phyloP scores from a whole-genome alignment of 2,888 invertebrate genomes.

The Eilema depressum region DNA sequence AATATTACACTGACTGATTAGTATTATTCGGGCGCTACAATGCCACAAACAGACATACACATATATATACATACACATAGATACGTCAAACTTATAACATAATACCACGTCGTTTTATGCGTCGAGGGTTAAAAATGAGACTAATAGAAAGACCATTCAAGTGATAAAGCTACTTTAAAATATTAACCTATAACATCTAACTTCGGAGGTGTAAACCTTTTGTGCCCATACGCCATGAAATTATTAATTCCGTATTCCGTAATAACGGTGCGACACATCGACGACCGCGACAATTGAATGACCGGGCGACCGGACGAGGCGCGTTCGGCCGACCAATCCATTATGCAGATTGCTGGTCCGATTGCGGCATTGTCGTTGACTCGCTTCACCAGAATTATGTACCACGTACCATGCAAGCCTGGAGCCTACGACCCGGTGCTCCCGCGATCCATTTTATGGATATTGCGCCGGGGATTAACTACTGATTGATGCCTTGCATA shows the following conservation, averaged over 20 bases:
- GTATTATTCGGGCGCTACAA: too few relatives aligned
- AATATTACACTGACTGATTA: too few relatives aligned
- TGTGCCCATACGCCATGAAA: constrained; percentile 61
- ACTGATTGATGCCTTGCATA: constrained; percentile 78
- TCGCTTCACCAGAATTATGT: constrained; percentile 75
- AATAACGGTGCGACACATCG: constrained; percentile 82
- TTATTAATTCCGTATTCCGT: constrained; percentile 82
- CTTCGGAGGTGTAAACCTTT: constrained; percentile 36
- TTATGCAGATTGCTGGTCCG: constrained; percentile 85
- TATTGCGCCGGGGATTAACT: constrained; percentile 80
- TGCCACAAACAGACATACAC: too few relatives aligned
- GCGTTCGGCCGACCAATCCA: constrained; percentile 85
- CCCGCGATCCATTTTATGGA: constrained; percentile 71
- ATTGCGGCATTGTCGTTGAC: constrained; percentile 85
- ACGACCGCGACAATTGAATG: constrained; percentile 85
- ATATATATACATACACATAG: too few relatives aligned
- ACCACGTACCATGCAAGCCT: constrained; percentile 55
- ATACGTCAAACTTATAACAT: too few relatives aligned
- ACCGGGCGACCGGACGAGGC: constrained; percentile 74
- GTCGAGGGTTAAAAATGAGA: too few relatives aligned
- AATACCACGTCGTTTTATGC: too few relatives aligned
- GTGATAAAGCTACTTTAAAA: neutral
- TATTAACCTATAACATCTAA: constrained; percentile 27
- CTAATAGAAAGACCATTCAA: too few relatives aligned
- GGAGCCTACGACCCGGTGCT: constrained; percentile 42